Percentiles rank a stretch among this genome's conserved stretches.
phyloP scores from a whole-genome alignment of 1,140 invertebrate genomes.

The Lepidurus apus region DNA sequence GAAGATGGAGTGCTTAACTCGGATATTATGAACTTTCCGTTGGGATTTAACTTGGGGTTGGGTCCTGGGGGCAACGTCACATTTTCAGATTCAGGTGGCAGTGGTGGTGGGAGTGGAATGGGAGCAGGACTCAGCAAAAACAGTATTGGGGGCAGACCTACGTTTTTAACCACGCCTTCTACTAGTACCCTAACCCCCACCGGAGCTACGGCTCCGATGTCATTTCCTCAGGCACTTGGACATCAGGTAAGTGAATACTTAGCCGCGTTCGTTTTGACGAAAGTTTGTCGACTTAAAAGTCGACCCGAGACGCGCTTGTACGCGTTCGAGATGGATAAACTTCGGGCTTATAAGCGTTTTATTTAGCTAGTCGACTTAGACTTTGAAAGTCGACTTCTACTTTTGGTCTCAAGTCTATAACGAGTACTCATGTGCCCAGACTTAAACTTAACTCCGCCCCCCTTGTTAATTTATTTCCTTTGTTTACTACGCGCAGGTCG shows the following conservation, averaged over 20 bases:
- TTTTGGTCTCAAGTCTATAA: too few species aligned
- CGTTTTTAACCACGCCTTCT: slow-evolving; percentile 11
- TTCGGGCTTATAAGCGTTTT: too few species aligned
- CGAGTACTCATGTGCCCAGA: too few species aligned
- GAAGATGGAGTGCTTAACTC: slow-evolving; percentile 33
- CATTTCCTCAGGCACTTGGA: not conserved
- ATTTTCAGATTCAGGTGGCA: slow-evolving; percentile 7
- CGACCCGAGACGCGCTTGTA: too few species aligned
- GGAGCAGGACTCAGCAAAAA: not conserved
- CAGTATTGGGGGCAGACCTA: not conserved
- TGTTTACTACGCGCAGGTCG: too few species aligned
- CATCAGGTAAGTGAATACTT: not conserved
- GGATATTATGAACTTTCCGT: slow-evolving; percentile 15
- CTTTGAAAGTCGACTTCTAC: too few species aligned
- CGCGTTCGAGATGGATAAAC: too few species aligned
- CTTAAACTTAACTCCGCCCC: too few species aligned
- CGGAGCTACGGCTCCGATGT: not conserved
- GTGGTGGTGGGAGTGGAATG: not conserved
- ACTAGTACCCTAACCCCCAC: not conserved
- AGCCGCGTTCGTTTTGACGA: too few species aligned
- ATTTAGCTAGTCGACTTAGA: too few species aligned
- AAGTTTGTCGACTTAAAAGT: too few species aligned
- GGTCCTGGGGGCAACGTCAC: not conserved
- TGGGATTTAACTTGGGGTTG: not conserved
- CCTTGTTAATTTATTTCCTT: too few species aligned